Conservation (phyloP, 2,113 vertebrate genomes). For the Polyodon spathula region DNA sequence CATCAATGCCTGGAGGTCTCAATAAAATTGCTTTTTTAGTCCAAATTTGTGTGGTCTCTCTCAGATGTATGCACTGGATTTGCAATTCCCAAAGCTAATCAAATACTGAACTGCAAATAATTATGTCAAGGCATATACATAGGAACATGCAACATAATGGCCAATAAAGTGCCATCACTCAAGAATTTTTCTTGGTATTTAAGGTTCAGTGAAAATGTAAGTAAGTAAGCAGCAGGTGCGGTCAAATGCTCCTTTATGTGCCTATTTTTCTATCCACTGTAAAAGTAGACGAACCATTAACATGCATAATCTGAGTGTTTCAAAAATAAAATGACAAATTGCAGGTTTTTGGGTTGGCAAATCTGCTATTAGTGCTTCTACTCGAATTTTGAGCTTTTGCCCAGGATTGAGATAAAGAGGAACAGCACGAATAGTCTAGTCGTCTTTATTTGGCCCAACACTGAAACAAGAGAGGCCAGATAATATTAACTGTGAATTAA, state of each 20-base stretch:
- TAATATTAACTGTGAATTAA: background rate
- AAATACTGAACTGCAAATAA: conserved; percentile 41
- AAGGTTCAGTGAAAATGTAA: conserved; percentile 56
- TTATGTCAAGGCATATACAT: conserved; percentile 41
- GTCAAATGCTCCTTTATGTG: conserved; percentile 54
- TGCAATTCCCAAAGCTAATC: conserved; percentile 34
- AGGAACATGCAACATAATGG: conserved; percentile 38
- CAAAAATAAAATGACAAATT: conserved; percentile 49
- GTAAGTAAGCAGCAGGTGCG: conserved; percentile 31
- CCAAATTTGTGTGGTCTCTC: conserved; percentile 26
- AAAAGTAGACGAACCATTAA: conserved; percentile 61
- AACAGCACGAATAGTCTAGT: background rate
- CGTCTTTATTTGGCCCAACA: background rate
- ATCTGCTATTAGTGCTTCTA: conserved; percentile 39
- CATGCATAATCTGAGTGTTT: conserved; percentile 41
- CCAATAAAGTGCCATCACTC: conserved; percentile 37
- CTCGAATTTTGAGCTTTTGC: background rate
- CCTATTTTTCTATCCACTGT: conserved; percentile 43
- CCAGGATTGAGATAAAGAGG: background rate
- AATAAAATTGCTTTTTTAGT: background rate
- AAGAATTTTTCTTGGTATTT: conserved; percentile 57
- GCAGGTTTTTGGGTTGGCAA: conserved; percentile 32
- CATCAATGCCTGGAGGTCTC: conserved; percentile 29
- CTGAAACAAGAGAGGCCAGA: background rate
- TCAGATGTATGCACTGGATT: conserved; percentile 30